These are phyloP conservation scores for Tachyglossus aculeatus DNA, from an alignment of 2,797 vertebrate species.

Conservation along the genomic window DNA sequence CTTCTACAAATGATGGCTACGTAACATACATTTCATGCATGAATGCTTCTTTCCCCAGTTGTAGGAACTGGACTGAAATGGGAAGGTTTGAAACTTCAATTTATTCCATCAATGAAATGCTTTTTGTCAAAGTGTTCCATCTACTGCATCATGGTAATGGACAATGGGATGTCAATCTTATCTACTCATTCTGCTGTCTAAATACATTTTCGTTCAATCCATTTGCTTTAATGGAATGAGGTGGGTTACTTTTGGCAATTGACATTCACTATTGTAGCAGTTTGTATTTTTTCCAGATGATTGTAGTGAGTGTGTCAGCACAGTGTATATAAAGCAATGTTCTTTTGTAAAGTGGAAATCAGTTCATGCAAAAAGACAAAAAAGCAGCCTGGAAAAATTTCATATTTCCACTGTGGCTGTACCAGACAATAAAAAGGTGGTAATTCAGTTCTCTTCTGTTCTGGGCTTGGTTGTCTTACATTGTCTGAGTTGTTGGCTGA, in stretches of 20 bases:
- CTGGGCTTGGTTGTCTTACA: constrained; percentile 47
- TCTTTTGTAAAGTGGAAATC: constrained; percentile 37
- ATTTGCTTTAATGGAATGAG: constrained; percentile 28
- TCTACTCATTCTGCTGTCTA: constrained; percentile 27
- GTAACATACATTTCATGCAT: too few relatives aligned
- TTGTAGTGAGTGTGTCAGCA: constrained; percentile 30
- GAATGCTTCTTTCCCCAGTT: constrained; percentile 12
- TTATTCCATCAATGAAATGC: constrained; percentile 35
- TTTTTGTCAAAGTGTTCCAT: constrained; percentile 10
- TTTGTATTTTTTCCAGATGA: constrained; percentile 50
- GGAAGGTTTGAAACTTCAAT: constrained; percentile 10
- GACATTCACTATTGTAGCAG: constrained; percentile 22
- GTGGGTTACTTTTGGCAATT: constrained; percentile 36
- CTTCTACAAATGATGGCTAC: too few relatives aligned
- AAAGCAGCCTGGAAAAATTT: constrained; percentile 53
- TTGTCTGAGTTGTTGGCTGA: constrained; percentile 39
- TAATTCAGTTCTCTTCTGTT: constrained; percentile 5
- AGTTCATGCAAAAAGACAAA: constrained; percentile 48
- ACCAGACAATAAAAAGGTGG: constrained; percentile 34
- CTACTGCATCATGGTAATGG: background rate
- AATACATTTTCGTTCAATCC: constrained; percentile 10
- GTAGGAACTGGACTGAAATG: constrained; percentile 6
- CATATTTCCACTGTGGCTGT: constrained; percentile 47
- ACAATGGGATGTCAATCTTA: constrained; percentile 22
- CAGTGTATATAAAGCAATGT: background rate